Conservation (phyloP, 2,113 vertebrate genomes). For the Glareola pratincola region DNA sequence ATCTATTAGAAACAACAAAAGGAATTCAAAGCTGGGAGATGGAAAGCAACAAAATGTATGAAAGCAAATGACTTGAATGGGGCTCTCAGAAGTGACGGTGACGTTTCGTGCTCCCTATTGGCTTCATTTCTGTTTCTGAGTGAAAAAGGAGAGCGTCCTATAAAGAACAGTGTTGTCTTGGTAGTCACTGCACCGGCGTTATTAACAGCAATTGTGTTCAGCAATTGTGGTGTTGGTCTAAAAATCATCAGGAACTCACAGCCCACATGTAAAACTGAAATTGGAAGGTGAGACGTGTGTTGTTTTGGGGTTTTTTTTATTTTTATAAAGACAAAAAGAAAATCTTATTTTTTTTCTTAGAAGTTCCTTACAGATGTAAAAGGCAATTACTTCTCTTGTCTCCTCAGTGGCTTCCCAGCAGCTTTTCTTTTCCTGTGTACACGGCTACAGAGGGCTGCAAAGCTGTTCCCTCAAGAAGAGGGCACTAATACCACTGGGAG, state of each 20-base stretch:
- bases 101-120: neutral
- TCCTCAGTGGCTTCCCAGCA: neutral
- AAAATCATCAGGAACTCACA: neutral
- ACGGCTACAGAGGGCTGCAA: neutral
- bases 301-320: neutral
- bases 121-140: constrained; percentile 10
- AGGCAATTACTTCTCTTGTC: neutral
- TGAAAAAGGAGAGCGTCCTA: neutral
- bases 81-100: neutral
- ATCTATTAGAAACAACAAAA: constrained; percentile 34
- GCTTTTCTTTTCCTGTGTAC: neutral
- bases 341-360: neutral
- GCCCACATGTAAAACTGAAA: neutral
- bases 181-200: neutral
- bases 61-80: constrained; percentile 20
- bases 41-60: constrained; percentile 11
- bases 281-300: neutral
- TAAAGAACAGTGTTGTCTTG: neutral
- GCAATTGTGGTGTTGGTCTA: neutral
- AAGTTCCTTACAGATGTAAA: neutral
- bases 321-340: neutral
- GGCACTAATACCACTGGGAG: neutral
- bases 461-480: neutral
- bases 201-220: neutral
- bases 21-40: neutral